Percentiles rank a stretch among this genome's conserved stretches.
phyloP scores from a whole-genome alignment of 2,113 vertebrate genomes.

The Dermatemys mawii region DNA sequence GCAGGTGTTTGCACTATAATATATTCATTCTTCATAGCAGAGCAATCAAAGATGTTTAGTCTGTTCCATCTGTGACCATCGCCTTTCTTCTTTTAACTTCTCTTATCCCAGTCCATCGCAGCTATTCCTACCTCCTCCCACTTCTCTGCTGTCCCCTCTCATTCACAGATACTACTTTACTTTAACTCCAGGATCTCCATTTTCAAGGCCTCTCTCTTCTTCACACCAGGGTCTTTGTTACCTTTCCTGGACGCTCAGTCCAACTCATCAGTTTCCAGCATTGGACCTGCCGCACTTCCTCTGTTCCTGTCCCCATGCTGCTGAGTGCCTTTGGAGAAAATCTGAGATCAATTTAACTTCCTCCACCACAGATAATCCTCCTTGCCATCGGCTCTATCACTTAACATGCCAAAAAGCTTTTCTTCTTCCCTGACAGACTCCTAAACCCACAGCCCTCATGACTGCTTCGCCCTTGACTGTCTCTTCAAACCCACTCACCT shows the following conservation, averaged over 20 bases:
- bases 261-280: not conserved
- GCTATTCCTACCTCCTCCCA: not conserved
- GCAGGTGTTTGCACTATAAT: not conserved
- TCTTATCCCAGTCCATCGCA: not conserved
- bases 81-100: not conserved
- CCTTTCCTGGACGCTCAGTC: not conserved
- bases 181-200: not conserved
- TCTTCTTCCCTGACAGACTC: not conserved
- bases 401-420: no score
- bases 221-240: not conserved
- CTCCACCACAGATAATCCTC: no score
- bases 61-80: not conserved
- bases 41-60: not conserved
- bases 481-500: not conserved
- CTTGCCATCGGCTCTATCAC: not conserved
- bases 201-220: not conserved
- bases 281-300: not conserved
- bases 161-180: not conserved
- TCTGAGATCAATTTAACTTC: not conserved
- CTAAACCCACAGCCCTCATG: not conserved
- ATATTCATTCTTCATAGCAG: not conserved
- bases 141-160: not conserved
- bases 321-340: not conserved
- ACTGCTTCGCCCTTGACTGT: not conserved
- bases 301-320: not conserved